Evolutionary conservation across 2,888 invertebrate species (phyloP), one percentile per base, ranked within the genome.

Genomic region (Andrena minutula): DNA sequence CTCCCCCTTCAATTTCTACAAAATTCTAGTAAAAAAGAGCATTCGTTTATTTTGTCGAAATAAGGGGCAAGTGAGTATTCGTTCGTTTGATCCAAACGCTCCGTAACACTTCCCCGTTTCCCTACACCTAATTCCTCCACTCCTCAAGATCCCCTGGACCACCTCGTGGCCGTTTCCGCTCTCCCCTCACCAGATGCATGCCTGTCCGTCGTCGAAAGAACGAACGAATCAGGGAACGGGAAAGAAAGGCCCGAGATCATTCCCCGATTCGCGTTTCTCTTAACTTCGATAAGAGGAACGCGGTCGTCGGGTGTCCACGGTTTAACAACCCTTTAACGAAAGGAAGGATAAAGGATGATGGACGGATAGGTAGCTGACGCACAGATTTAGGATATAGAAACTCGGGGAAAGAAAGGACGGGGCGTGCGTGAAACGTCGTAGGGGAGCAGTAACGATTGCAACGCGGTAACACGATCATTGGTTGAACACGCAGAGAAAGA

Each of bases 401-500:
- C 41, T 12, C 41, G 16, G 5, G 41, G 41, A 5, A 41, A 4
- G 16, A 41, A 47, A 3, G n/a, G 32, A 23, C 4, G 16, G 60
- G 49, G 28, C 72, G 72, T 16, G 60, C 35, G 47, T 30, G 72
- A 47, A 56, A 70, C 53, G 71, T 56, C 41, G 41, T 41, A 16
- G 41, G 41, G 63, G 32, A 30, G 41, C 30, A 28, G 47, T 16
- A n/a, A 30, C 58, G 56, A 69, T 75, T 58, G 63, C 65, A 35
- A 70, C 41, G 47, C 20, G 56, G 69, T 86, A 85, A 89, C 79
- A 73, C 71, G 73, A 79, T 75, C n/a, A 84, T 83, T 84, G 75
- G 75, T 87, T 86, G 68, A 84, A 81, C 76, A 88, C 77, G 64
- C 95, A 97, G 98, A 98, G 95, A 97, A 97, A 95, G 98, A 98